Percentiles rank a stretch among this genome's conserved stretches.
Conservation (phyloP, 2,888 invertebrate species). For the Clusia tigrina region DNA sequence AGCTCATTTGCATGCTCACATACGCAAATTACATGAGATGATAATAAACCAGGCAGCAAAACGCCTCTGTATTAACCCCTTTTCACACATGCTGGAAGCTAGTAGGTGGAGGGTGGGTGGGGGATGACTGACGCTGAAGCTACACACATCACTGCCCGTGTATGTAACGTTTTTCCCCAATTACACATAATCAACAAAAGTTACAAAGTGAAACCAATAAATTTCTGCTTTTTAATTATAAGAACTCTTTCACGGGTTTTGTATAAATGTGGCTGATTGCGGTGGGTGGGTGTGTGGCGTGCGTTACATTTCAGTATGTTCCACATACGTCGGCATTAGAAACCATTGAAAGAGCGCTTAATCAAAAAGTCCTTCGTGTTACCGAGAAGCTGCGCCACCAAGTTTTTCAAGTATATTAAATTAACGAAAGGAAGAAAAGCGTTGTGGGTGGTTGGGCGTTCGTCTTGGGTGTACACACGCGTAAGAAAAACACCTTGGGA, state of each 20-base stretch:
- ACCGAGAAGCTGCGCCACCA: no score
- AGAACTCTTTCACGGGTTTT: no score
- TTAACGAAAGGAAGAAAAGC: conserved; percentile 4
- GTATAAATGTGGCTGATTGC: conserved; percentile 16
- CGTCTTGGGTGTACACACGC: not conserved
- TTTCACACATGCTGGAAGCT: conserved; percentile 35
- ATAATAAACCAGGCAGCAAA: conserved; percentile 17
- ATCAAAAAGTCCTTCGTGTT: conserved; percentile 32
- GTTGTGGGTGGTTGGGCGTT: no score
- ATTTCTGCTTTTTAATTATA: conserved; percentile 48
- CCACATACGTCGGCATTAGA: conserved; percentile 15
- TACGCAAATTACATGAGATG: conserved; percentile 17
- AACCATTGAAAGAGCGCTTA: conserved; percentile 32
- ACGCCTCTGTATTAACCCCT: conserved; percentile 42
- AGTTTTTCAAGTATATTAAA: not conserved
- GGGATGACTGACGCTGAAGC: not conserved
- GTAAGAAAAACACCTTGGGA: conserved; percentile 18
- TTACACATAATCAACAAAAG: conserved; percentile 23
- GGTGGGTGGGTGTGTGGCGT: not conserved
- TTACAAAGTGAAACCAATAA: conserved; percentile 46
- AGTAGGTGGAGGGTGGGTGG: not conserved
- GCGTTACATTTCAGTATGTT: no score
- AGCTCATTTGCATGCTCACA: not conserved
- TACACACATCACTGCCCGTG: no score
- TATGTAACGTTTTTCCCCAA: not conserved